Evolutionary conservation across 2,113 vertebrate species (phyloP), one percentile per base, ranked within the genome.

Genomic region (Cyprinodon tularosa): DNA sequence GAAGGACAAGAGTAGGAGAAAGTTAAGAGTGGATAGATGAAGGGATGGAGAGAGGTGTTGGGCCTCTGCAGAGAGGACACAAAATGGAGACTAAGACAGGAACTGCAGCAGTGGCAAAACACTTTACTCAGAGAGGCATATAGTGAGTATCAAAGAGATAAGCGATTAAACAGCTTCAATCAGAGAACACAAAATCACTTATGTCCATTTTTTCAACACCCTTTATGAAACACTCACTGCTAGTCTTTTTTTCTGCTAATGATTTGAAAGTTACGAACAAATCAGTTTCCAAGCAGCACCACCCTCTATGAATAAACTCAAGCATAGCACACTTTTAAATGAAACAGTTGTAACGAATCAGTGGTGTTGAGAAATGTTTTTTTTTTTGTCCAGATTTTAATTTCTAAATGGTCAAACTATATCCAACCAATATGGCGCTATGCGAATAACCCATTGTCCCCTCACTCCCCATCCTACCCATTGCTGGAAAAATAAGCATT

Each of bases 11-110:
- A 62, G 64, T 63, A 71, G 68, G 62, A 45, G 53, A 38, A 86
- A 87, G 84, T 91, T 80, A 72, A 74, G 77, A 76, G 82, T 64
- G 74, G 67, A 66, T 70, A 76, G 68, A 63, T 10, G 60, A 72
- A 76, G 47, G 73, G 68, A 47, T 17, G 29, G 22, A 59, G 71
- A 61, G 70, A 89, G 72, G 66, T 65, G 45, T 64, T 53, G 71
- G 86, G 82, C 80, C 81, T 80, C 74, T 76, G 84, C 84, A 83
- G 87, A 90, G 86, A 89, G 84, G 88, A 73, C 82, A 90, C 90
- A 92, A 93, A 93, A 93, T 95, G 93, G 92, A 91, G 91, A 89
- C 87, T 72, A 85, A 85, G 85, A 88, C 82, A 77, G 86, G 88
- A 89, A 84, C 83, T 76, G 77, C 84, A 91, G 91, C 88, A 92